phyloP scores from a whole-genome alignment of 2,888 invertebrate genomes.

The Trichopoda pennipes region DNA sequence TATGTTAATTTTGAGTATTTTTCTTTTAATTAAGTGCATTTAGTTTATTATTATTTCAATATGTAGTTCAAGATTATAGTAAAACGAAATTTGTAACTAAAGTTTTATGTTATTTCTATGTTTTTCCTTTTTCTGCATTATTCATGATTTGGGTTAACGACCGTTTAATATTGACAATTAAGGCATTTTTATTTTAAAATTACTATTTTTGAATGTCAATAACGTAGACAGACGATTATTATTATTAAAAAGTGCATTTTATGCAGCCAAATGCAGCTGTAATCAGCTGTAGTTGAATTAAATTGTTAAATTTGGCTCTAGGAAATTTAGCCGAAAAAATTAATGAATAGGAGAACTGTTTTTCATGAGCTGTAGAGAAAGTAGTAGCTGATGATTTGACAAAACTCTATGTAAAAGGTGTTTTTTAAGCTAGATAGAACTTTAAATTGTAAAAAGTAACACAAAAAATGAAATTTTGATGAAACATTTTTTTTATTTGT shows the following conservation, averaged over 20 bases:
- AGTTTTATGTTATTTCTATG: neutral
- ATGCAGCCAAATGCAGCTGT: too few species aligned
- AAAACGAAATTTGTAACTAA: conserved; percentile 27
- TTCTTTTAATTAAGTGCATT: conserved; percentile 45
- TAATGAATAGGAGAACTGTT: too few species aligned
- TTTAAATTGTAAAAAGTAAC: too few species aligned
- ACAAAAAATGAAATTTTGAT: too few species aligned
- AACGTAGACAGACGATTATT: conserved; percentile 18
- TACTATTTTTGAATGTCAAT: conserved; percentile 65
- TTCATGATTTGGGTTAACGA: conserved; percentile 43
- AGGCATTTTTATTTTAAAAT: conserved; percentile 1
- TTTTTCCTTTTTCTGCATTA: conserved; percentile 10
- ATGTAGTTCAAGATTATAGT: conserved; percentile 51
- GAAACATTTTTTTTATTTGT: too few species aligned
- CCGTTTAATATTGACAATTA: conserved; percentile 22
- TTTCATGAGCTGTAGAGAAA: too few species aligned
- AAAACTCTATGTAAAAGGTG: too few species aligned
- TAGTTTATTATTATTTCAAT: conserved; percentile 33
- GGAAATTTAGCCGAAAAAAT: too few species aligned
- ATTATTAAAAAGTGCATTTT: neutral
- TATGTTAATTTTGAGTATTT: conserved; percentile 56
- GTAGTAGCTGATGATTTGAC: too few species aligned
- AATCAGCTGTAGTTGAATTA: too few species aligned
- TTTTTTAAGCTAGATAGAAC: too few species aligned
- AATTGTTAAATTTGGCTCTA: too few species aligned